Conservation (phyloP, 2,797 vertebrate genomes). For the Carapus acus region DNA sequence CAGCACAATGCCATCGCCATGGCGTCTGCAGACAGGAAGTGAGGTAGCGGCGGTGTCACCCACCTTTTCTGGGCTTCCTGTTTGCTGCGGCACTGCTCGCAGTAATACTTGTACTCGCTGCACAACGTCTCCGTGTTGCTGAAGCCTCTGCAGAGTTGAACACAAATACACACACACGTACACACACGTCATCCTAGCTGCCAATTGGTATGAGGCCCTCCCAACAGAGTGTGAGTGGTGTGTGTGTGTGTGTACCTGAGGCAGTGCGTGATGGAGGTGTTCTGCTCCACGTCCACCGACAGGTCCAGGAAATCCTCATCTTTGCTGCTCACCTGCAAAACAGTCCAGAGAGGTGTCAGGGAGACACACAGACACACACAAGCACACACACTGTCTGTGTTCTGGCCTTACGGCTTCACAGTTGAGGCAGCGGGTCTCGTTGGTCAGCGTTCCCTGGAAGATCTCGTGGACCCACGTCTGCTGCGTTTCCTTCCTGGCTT, state of each 20-base stretch:
- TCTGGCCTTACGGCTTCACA: slow-evolving; percentile 82
- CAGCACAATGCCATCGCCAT: slow-evolving; percentile 13
- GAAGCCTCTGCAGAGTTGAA: slow-evolving; percentile 76
- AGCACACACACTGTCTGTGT: too few relatives aligned
- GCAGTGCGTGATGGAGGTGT: slow-evolving; percentile 91
- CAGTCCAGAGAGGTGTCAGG: slow-evolving; percentile 6
- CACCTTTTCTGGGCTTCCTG: slow-evolving; percentile 92
- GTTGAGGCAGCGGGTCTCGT: slow-evolving; percentile 92
- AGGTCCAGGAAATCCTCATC: slow-evolving; percentile 91
- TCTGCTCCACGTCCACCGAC: slow-evolving; percentile 91
- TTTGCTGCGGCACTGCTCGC: slow-evolving; percentile 91
- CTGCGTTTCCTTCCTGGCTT: slow-evolving; percentile 77
- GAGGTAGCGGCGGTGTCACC: slow-evolving; percentile 13
- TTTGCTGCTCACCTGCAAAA: slow-evolving; percentile 85
- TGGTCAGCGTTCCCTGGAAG: slow-evolving; percentile 92
- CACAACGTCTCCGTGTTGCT: slow-evolving; percentile 90
- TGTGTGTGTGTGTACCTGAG: slow-evolving; percentile 86
- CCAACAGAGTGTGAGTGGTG: too few relatives aligned
- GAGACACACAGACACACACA: neutral
- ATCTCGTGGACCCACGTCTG: slow-evolving; percentile 92
- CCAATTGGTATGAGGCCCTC: too few relatives aligned
- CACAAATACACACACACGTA: slow-evolving; percentile 8
- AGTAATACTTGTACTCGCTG: slow-evolving; percentile 91
- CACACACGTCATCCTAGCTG: neutral
- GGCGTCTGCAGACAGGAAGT: slow-evolving; percentile 12